Percentiles rank a stretch among this genome's conserved stretches.
Conservation (phyloP, 1,140 invertebrate species). For the Adelges cooleyi region DNA sequence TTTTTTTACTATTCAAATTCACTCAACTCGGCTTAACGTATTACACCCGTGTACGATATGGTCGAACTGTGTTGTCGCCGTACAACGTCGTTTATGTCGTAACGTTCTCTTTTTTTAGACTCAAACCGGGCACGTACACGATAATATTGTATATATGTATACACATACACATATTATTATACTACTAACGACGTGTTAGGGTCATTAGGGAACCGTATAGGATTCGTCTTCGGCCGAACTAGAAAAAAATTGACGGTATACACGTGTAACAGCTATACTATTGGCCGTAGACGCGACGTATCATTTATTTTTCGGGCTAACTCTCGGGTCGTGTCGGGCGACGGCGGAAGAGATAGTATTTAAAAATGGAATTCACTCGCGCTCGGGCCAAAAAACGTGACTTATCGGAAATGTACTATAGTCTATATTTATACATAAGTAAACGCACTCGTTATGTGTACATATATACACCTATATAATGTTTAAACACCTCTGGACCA, state of each 20-base stretch:
- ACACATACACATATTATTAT: too few relatives aligned
- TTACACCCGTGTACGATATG: too few relatives aligned
- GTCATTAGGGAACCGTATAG: slow-evolving; percentile 7
- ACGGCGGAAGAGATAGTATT: neutral
- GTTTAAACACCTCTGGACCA: too few relatives aligned
- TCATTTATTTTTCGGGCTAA: neutral
- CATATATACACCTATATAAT: too few relatives aligned
- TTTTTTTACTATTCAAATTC: too few relatives aligned
- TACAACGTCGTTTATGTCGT: neutral
- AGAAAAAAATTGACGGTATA: neutral
- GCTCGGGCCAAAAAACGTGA: slow-evolving; percentile 2
- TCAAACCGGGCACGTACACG: neutral
- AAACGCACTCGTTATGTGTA: too few relatives aligned
- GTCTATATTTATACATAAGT: too few relatives aligned
- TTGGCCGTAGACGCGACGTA: neutral
- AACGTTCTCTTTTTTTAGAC: slow-evolving; percentile 22
- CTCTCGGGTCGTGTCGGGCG: neutral
- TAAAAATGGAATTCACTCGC: slow-evolving; percentile 3
- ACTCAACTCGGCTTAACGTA: too few relatives aligned
- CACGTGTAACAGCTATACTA: too few relatives aligned
- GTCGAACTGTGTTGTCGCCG: too few relatives aligned
- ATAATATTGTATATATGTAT: too few relatives aligned
- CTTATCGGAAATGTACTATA: neutral
- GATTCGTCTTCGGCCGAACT: neutral
- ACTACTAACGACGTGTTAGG: neutral